Percentiles rank a stretch among this genome's conserved stretches.
Evolutionary conservation across 2,113 vertebrate genomes (phyloP).

Genomic region (Morone saxatilis): DNA sequence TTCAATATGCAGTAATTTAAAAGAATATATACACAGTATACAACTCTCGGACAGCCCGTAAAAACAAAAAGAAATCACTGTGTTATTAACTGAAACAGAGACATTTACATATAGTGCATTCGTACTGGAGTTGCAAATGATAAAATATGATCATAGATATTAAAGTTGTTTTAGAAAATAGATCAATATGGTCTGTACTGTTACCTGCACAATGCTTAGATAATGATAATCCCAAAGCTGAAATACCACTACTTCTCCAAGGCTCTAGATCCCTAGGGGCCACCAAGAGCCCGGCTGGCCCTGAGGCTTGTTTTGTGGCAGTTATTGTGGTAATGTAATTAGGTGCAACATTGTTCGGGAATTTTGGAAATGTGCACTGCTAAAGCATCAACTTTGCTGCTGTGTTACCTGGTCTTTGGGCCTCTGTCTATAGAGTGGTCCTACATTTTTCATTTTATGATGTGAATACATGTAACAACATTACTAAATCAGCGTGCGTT

Average conservation of each 20-base stretch:
- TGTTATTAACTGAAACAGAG: background rate
- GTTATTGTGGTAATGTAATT: background rate
- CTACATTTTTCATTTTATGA: background rate
- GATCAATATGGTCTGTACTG: background rate
- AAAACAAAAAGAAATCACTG: background rate
- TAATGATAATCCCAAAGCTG: background rate
- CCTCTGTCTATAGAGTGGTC: background rate
- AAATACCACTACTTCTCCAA: background rate
- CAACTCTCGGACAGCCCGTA: background rate
- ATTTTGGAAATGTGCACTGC: background rate
- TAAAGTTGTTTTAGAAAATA: background rate
- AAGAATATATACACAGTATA: background rate
- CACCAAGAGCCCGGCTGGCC: background rate
- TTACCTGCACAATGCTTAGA: background rate
- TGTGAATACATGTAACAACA: background rate
- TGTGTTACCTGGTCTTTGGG: background rate
- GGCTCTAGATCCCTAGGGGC: background rate
- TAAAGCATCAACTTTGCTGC: background rate
- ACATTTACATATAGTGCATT: background rate
- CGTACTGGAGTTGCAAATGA: background rate
- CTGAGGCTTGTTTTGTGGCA: background rate
- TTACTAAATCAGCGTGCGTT: too few relatives aligned
- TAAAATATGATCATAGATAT: background rate
- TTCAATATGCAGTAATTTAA: background rate
- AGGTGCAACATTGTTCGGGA: background rate